phyloP scores from a whole-genome alignment of 2,797 vertebrate genomes.

The Lagorchestes hirsutus region DNA sequence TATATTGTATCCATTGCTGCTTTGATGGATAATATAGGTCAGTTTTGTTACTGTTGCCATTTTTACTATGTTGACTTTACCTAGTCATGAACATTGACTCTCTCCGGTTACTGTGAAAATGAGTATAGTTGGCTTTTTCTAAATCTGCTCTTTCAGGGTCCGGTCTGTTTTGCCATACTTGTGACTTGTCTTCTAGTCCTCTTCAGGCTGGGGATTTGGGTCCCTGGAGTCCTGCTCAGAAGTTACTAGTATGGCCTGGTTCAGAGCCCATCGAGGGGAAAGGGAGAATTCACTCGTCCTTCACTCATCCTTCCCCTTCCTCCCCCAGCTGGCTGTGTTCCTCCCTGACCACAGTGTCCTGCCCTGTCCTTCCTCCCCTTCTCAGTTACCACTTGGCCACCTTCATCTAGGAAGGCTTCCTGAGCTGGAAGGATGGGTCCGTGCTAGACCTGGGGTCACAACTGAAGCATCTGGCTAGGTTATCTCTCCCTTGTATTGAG shows the following conservation, averaged over 20 bases:
- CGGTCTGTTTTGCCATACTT: not conserved
- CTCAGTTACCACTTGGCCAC: not conserved
- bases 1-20: not conserved
- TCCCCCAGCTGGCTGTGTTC: not conserved
- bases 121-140: not conserved
- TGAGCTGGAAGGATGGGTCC: not conserved
- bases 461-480: not conserved
- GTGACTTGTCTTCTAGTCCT: not conserved
- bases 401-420: not conserved
- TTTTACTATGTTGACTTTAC: not conserved
- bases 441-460: not conserved
- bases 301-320: not conserved
- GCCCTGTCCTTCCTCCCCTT: not conserved
- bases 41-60: not conserved
- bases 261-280: not conserved
- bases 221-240: not conserved
- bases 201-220: not conserved
- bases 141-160: not conserved
- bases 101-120: not conserved
- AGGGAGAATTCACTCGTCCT: not conserved
- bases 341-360: not conserved
- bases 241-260: not conserved
- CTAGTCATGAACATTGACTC: not conserved
- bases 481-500: not conserved
- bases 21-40: not conserved